Evolutionary conservation across 2,113 vertebrate genomes (phyloP), one percentile per base, ranked within the genome.

Genomic region (Meleagris gallopavo): DNA sequence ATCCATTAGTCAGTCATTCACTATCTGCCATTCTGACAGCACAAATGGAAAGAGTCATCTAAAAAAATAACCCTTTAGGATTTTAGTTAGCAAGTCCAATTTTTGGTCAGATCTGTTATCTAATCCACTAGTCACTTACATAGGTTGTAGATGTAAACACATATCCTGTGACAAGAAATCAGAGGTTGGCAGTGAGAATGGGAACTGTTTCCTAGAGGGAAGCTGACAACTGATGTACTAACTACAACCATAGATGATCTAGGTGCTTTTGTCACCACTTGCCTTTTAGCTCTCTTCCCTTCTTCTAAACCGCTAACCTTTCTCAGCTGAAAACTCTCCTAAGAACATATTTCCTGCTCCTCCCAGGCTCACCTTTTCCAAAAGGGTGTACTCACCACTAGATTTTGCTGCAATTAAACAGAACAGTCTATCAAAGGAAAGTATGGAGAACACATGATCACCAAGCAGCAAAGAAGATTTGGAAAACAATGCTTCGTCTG

Each of bases 401-500:
- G 71, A 86, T 83, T 88, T 91, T 40, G 20, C 69, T 86, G 50
- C 78, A 91, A 88, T 87, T 95, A 95, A 93, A 92, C 70, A 79
- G 78, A 94, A 83, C 41, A 75, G 10, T 87, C 41, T 76, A 79
- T 65, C 76, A 81, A 94, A 67, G 34, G 16, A 76, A 90, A 77
- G 36, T 32, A 90, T 0, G 1, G 83, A 75, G 78, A 62, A 65
- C 85, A 88, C 36, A 76, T 12, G n/a, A 58, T 72, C 74, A 58
- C 88, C 66, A 90, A 88, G 54, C 74, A 91, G 50, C 70, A 92
- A 55, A 71, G 77, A 91, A 92, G 69, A 75, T 78, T 78, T 77
- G 55, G 79, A 92, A 95, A 84, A 95, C 61, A 96, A 88, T 43
- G 73, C 77, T 91, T 96, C 64, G 86, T 95, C 77, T 89, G 74